phyloP scores from a whole-genome alignment of 2,888 invertebrate genomes.

The Tetrapedia diversipes region DNA sequence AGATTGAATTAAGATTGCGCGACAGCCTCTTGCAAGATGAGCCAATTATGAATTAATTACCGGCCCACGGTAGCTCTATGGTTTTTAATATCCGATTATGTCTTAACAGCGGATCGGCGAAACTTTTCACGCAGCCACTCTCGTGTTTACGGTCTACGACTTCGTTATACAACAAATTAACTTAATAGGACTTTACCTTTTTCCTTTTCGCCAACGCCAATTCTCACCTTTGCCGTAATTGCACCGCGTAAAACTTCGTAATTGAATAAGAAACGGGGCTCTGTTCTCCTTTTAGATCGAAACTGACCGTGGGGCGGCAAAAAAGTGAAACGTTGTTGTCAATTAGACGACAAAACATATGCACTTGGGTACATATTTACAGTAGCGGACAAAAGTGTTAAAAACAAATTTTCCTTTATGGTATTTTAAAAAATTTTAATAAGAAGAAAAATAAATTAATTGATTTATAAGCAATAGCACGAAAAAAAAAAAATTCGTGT shows the following conservation, averaged over 20 bases:
- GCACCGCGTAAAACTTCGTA: conserved; percentile 38
- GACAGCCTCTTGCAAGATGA: conserved; percentile 78
- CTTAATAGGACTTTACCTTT: conserved; percentile 38
- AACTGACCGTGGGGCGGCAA: conserved; percentile 4
- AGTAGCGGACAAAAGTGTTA: too few species aligned
- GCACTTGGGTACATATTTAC: too few species aligned
- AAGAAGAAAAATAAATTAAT: too few species aligned
- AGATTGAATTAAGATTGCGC: conserved; percentile 82
- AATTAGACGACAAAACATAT: background rate
- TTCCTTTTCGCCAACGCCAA: conserved; percentile 13
- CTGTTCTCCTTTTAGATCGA: background rate
- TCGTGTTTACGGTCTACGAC: conserved; percentile 49
- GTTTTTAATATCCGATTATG: conserved; percentile 81
- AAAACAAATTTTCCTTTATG: too few species aligned
- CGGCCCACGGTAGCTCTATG: conserved; percentile 78
- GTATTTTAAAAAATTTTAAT: too few species aligned
- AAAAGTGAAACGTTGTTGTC: conserved; percentile 19
- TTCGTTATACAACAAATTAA: conserved; percentile 54
- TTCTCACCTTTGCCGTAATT: conserved; percentile 41
- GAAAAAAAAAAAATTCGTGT: too few species aligned
- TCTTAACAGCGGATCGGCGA: conserved; percentile 77
- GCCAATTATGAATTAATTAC: conserved; percentile 83
- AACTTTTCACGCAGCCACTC: conserved; percentile 50
- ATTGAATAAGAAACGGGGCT: conserved; percentile 31
- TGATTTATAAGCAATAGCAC: too few species aligned